These are phyloP conservation scores for Panthera tigris DNA, from an alignment of 2,113 vertebrate species.

Conservation along the genomic window DNA sequence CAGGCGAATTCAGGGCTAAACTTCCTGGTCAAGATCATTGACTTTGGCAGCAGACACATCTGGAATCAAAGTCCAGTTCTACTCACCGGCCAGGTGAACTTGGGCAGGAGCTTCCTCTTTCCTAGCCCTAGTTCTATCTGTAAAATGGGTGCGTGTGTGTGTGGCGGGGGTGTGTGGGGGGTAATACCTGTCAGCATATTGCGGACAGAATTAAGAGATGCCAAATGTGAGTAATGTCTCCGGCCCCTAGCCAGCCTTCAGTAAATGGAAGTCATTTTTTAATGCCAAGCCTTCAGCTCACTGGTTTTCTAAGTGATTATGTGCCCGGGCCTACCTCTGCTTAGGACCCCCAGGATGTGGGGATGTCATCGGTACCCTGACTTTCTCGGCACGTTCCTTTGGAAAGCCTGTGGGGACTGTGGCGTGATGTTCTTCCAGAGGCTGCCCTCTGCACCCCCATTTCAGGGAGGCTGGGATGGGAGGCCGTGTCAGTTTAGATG, in stretches of 20 bases:
- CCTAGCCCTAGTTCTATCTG: neutral
- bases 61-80: neutral
- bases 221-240: neutral
- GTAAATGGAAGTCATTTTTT: neutral
- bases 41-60: neutral
- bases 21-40: neutral
- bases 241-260: neutral
- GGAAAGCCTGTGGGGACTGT: neutral
- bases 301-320: neutral
- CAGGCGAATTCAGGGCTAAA: neutral
- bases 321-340: neutral
- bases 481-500: neutral
- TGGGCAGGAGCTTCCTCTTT: neutral
- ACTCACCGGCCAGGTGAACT: neutral
- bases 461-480: neutral
- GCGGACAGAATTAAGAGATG: neutral
- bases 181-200: neutral
- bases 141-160: neutral
- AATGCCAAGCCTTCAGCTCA: neutral
- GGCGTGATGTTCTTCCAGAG: neutral
- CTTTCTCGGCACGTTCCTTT: neutral
- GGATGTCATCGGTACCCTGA: neutral
- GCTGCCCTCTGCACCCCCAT: neutral
- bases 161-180: neutral
- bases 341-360: neutral